Evolutionary conservation across 2,113 vertebrate species (phyloP).

Genomic region (Pituophis catenifer): DNA sequence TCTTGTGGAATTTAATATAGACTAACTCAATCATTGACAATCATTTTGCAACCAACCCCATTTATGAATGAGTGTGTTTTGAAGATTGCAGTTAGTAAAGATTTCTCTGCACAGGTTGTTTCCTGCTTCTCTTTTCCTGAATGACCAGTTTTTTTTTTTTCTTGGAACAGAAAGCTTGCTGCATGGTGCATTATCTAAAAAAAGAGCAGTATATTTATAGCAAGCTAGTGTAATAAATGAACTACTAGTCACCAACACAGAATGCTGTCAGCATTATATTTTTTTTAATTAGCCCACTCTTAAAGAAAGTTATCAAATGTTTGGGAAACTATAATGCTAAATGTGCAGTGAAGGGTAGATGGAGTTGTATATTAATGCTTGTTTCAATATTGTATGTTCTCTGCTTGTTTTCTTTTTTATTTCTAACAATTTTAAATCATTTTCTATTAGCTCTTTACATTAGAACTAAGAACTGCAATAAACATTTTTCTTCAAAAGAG

Average conservation of each 20-base stretch:
- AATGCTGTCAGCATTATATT: slow-evolving; percentile 4
- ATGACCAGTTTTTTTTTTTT: not conserved
- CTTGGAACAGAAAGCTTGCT: slow-evolving; percentile 37
- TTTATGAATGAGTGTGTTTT: slow-evolving; percentile 23
- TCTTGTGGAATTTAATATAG: slow-evolving; percentile 36
- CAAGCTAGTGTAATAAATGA: slow-evolving; percentile 11
- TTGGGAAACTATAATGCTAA: slow-evolving; percentile 37
- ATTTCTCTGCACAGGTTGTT: slow-evolving; percentile 22
- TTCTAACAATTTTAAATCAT: slow-evolving; percentile 55
- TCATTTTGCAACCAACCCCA: not conserved
- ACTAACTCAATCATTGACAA: slow-evolving; percentile 33
- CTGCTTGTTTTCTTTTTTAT: slow-evolving; percentile 55
- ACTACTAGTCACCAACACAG: slow-evolving; percentile 10
- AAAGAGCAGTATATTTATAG: slow-evolving; percentile 17
- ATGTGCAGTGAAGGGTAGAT: slow-evolving; percentile 39
- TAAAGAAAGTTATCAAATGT: slow-evolving; percentile 45
- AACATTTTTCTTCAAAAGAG: slow-evolving; percentile 71
- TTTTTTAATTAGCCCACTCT: slow-evolving; percentile 35
- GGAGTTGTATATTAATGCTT: slow-evolving; percentile 48
- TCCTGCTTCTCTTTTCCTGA: slow-evolving; percentile 2
- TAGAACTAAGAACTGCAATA: slow-evolving; percentile 74
- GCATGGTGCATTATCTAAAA: slow-evolving; percentile 35
- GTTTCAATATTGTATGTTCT: slow-evolving; percentile 53
- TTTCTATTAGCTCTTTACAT: slow-evolving; percentile 73
- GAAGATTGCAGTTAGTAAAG: slow-evolving; percentile 34